Base-by-base conservation (phyloP, 92 coral and sea anemone genomes). In the Siderastrea siderea region DNA sequence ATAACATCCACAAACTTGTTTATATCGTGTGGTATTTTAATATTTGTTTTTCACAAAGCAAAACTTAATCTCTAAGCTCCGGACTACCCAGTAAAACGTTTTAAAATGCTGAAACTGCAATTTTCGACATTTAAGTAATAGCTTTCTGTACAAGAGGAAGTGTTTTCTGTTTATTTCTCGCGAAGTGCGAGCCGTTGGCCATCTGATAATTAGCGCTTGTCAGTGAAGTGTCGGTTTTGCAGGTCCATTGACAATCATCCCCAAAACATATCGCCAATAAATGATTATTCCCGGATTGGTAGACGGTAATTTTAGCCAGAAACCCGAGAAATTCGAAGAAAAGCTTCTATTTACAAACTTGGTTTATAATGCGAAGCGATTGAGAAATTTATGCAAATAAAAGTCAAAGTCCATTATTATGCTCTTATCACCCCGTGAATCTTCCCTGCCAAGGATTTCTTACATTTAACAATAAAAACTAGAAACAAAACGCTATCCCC, bases 311-410 rank as follows among this genome's bases (percentile, higher is more conserved):
- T 69, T 7, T 5, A 65, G 16, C 26, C 46, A 54, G 26, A 68
- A 71, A 69, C 55, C 4, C 14, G 45, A 48, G 26, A 48, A 70
- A 69, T 14, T 14, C 46, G 45, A 70, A 68, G 45, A 58, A 49
- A 15, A 19, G 17, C 8, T 12, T 47, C 63, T 3, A 12, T 49
- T 83, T 61, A 26, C 46, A n/a, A 83, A 15, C 16, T 26, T 46
- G 26, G 75, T 59, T 46, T 51, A 16, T 26, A 50, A 47, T 53
- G 49, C 80, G n/a, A 62, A 64, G 61, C 71, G 71, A 84, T 61
- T 59, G 87, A 49, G 55, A 82, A 72, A 71, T 83, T 57, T 82
- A 82, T 82, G 86, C 86, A 82, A 82, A 79, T 64, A 17, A 26
- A 57, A 82, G 60, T 47, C 77, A 45, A 46, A 71, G 54, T 69